Conservation (phyloP, 2,888 invertebrate species). For the Chrysolina americana region DNA sequence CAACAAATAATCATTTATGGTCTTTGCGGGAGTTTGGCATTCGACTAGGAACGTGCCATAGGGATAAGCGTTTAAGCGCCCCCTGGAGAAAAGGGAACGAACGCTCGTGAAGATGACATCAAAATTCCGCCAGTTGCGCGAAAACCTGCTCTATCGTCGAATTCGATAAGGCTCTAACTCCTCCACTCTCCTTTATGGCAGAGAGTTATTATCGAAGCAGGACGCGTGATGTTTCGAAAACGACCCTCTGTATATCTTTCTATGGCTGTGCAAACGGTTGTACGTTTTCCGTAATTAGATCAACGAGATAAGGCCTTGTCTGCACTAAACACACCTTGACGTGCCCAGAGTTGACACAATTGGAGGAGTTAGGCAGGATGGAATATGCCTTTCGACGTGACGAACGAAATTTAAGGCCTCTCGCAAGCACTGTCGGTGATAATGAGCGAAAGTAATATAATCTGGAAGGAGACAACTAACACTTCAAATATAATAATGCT, state of each 20-base stretch:
- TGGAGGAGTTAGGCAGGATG: background rate
- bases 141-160: background rate
- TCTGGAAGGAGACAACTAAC: too few relatives aligned
- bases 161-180: background rate
- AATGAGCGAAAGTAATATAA: background rate
- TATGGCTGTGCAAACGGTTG: slow-evolving; percentile 27
- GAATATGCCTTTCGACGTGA: background rate
- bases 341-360: slow-evolving; percentile 27
- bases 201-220: too few relatives aligned
- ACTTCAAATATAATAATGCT: too few relatives aligned
- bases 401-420: background rate
- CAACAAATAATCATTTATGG: slow-evolving; percentile 53
- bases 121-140: background rate
- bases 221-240: slow-evolving; percentile 16
- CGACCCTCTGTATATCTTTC: slow-evolving; percentile 33
- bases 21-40: slow-evolving; percentile 50
- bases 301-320: slow-evolving; percentile 37
- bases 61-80: slow-evolving; percentile 51
- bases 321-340: slow-evolving; percentile 37
- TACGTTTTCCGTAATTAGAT: slow-evolving; percentile 38
- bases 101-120: slow-evolving; percentile 22
- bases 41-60: slow-evolving; percentile 40
- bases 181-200: background rate
- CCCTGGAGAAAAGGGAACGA: slow-evolving; percentile 42
- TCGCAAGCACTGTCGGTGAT: background rate